Evolutionary conservation across 1,140 invertebrate species (phyloP), one percentile per base, ranked within the genome.

Genomic region (Drosophila sucinea): DNA sequence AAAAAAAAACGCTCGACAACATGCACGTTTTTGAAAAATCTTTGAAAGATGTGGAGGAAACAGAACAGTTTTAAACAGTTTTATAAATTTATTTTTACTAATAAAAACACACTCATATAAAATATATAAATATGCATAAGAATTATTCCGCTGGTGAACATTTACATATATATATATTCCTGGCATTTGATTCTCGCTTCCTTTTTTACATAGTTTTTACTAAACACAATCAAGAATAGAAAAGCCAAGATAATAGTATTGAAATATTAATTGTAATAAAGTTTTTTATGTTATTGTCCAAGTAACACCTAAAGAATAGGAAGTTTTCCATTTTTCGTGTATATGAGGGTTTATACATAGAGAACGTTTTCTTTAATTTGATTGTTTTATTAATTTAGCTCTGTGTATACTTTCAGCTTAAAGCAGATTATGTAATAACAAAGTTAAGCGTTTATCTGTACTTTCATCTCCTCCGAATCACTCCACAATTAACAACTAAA

Each of bases 41-140:
- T 27, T 6, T 6, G n/a, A 23, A n/a, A 6, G 4, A n/a, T 8
- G 35, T 44, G 6, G 10, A 44, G 0, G 32, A 30, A 54, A 56
- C 11, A 58, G 0, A 1, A 4, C 8, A 25, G 27, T 27, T 8
- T 55, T 69, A 76, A 76, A 76, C 73, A 76, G 63, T 69, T 76
- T 79, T 79, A 40, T 70, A 79, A 72, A 86, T 82, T 72, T 83
- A 83, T 83, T 85, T 81, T 67, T 57, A 69, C 76, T 71, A 86
- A 75, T 76, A 75, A 83, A 86, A 85, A 79, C 67, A 79, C 67
- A 77, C 65, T 74, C 47, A 78, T 40, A 61, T 81, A 77, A 58
- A 79, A 61, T 74, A 61, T 38, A 75, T 61, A 74, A 72, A 67
- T 80, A 65, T 58, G 70, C 67, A 77, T 80, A 77, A 69, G 74